Evolutionary conservation across 2,113 vertebrate genomes (phyloP).

Genomic region (Anguilla rostrata): DNA sequence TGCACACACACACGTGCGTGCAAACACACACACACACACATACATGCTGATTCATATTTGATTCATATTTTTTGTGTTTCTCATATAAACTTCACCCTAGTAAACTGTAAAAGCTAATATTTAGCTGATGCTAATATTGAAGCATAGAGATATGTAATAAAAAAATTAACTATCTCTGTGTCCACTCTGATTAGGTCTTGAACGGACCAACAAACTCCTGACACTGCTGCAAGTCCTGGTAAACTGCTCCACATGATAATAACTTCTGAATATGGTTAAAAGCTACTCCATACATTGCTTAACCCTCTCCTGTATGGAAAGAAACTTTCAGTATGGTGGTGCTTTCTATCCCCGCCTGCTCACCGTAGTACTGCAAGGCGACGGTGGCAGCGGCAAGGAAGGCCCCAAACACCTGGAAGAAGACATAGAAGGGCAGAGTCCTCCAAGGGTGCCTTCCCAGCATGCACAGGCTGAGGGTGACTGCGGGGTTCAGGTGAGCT

Average conservation of each 20-base stretch:
- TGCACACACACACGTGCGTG: too few species aligned
- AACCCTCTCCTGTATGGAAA: too few species aligned
- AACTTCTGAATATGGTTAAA: too few species aligned
- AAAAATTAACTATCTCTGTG: too few species aligned
- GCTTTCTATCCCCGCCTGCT: not conserved
- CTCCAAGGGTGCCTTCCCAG: conserved; percentile 59
- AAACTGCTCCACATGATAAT: too few species aligned
- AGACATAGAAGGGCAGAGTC: conserved; percentile 63
- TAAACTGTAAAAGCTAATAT: not conserved
- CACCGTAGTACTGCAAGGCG: conserved; percentile 63
- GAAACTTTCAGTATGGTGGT: not conserved
- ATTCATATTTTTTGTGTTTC: not conserved
- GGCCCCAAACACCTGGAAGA: conserved; percentile 50
- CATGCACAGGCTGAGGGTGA: conserved; percentile 64
- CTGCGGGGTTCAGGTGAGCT: conserved; percentile 69
- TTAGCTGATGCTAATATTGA: not conserved
- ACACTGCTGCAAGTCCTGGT: not conserved
- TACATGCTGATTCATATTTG: too few species aligned
- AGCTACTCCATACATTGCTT: too few species aligned
- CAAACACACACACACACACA: too few species aligned
- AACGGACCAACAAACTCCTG: not conserved
- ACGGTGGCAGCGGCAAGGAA: conserved; percentile 53
- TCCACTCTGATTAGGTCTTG: not conserved
- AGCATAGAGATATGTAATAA: not conserved
- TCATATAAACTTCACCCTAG: not conserved